Base-by-base conservation (phyloP, 2,888 invertebrate genomes). In the Agrochola lychnidis region DNA sequence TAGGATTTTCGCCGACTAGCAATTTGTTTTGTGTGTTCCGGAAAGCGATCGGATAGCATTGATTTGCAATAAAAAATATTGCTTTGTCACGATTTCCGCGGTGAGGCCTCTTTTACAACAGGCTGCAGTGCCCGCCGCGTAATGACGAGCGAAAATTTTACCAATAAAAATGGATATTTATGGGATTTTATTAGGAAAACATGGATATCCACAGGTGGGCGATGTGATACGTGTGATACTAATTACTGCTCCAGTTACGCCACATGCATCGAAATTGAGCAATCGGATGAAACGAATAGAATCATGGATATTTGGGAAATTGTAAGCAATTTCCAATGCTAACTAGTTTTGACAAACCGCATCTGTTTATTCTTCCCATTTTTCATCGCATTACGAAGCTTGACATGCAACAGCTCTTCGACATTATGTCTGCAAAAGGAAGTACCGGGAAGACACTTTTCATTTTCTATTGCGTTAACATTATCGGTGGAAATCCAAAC, bases 41-140 rank as follows among this genome's bases (percentile, higher is more conserved):
- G 89, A 91, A 93, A 92, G 87, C 91, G 92, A 91, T 93, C 90
- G 91, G 90, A 92, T 92, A 91, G 89, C 93, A 94, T 94, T 94
- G 94, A 93, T 94, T 94, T 93, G 93, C 90, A 93, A 94, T 93
- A 94, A 94, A 94, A 94, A 94, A 93, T 93, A 93, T 92, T 91
- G 93, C 92, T 90, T 90, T 91, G 94, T 95, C 94, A 95, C 93
- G 93, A 90, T 94, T 93, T 93, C 91, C 91, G 91, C 90, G 90
- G 89, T 89, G 87, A 88, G 87, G 88, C 86, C 90, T 93, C 91
- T 92, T 92, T 93, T 90, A 92, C 88, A 91, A 90, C 89, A 81
- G 86, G 82, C 87, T 86, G 86, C 88, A 88, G 82, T 85, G 83
- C 82, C 84, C 80, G 77, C 78, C 82, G 77, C 59, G 73, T 79